Evolutionary conservation across 2,113 vertebrate species (phyloP).

Genomic region (Leptobrachium leishanense): DNA sequence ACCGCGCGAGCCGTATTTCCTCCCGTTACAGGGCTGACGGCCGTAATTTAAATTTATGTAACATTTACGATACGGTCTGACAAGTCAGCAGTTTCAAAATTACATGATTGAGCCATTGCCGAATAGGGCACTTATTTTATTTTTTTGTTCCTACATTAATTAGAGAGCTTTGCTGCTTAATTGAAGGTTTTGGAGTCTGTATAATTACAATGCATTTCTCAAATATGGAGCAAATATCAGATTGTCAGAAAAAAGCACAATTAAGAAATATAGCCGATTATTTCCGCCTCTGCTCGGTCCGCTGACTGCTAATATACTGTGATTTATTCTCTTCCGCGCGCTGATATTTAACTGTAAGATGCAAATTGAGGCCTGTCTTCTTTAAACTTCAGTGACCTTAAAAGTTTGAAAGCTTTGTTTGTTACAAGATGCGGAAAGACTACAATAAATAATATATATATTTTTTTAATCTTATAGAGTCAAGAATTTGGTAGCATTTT

Average conservation of each 20-base stretch:
- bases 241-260: constrained; percentile 34
- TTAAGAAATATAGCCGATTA: neutral
- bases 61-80: constrained; percentile 19
- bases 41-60: constrained; percentile 29
- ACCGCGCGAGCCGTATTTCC: neutral
- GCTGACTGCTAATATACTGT: neutral
- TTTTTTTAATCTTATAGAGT: too few species aligned
- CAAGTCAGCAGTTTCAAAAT: constrained; percentile 33
- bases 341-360: neutral
- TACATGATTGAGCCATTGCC: neutral
- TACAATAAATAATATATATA: too few species aligned
- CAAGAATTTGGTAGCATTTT: too few species aligned
- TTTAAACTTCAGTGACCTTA: neutral
- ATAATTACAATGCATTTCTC: constrained; percentile 22
- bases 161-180: constrained; percentile 24
- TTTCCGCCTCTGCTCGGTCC: neutral
- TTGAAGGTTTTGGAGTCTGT: constrained; percentile 26
- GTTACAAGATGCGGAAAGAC: too few species aligned
- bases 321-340: neutral
- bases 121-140: neutral
- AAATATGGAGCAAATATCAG: constrained; percentile 6
- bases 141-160: constrained; percentile 29
- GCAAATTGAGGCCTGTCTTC: neutral
- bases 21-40: constrained; percentile 22
- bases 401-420: neutral